Conservation (phyloP, 1,140 invertebrate genomes). For the Drosophila nikananu region DNA sequence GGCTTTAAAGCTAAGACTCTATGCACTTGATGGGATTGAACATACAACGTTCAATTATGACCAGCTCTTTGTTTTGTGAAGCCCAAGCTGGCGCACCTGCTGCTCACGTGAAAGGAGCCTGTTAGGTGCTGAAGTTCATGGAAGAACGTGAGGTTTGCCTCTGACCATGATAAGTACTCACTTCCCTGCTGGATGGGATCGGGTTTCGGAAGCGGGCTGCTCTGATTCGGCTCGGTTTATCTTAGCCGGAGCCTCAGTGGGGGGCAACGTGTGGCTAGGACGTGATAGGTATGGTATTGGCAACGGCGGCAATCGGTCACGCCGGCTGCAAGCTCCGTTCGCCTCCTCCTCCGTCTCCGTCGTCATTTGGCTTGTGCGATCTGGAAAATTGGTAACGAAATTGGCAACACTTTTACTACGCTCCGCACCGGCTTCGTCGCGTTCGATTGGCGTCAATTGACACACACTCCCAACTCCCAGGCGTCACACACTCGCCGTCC, state of each 20-base stretch:
- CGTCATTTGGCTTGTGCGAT: conserved; percentile 32
- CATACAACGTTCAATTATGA: conserved; percentile 14
- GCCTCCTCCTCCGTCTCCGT: neutral
- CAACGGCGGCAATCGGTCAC: conserved; percentile 47
- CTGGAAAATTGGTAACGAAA: conserved; percentile 79
- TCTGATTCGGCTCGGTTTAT: conserved; percentile 22
- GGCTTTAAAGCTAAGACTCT: neutral
- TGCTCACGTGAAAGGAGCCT: conserved; percentile 38
- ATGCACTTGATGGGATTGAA: neutral
- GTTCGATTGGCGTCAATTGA: conserved; percentile 56
- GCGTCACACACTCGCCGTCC: conserved; percentile 24
- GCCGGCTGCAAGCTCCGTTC: conserved; percentile 39
- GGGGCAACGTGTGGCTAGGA: conserved; percentile 27
- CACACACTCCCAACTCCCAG: conserved; percentile 14
- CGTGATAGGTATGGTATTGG: conserved; percentile 38
- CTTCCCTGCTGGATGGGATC: conserved; percentile 40
- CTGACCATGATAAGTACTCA: conserved; percentile 19
- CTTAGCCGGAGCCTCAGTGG: neutral
- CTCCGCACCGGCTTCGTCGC: conserved; percentile 31
- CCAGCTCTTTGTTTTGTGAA: too few relatives aligned
- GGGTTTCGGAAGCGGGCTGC: conserved; percentile 20
- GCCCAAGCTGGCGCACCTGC: conserved; percentile 29
- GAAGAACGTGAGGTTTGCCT: conserved; percentile 51
- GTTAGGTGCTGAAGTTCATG: conserved; percentile 51
- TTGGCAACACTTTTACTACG: conserved; percentile 72